Conservation (phyloP, 1,140 invertebrate genomes). For the Psilanteris sp. region DNA sequence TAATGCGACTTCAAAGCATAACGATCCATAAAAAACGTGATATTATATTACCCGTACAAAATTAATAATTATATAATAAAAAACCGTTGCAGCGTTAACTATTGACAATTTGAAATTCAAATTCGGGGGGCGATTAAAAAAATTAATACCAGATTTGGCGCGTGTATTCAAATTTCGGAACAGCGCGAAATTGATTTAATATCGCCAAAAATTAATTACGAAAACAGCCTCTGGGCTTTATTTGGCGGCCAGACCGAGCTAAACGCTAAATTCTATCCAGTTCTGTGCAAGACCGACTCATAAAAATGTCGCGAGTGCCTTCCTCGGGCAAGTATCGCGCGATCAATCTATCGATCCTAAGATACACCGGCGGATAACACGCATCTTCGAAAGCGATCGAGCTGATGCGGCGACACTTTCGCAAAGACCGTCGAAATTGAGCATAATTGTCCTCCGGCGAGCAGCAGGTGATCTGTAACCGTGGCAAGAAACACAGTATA, state of each 20-base stretch:
- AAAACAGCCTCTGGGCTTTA: conserved; percentile 26
- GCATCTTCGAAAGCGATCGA: conserved; percentile 41
- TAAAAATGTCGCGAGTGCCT: conserved; percentile 54
- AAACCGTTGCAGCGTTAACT: conserved; percentile 12
- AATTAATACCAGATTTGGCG: conserved; percentile 24
- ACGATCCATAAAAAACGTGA: no score
- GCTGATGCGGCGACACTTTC: conserved; percentile 71
- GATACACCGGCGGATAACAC: conserved; percentile 36
- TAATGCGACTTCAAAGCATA: no score
- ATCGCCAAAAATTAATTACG: conserved; percentile 31
- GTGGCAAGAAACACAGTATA: conserved; percentile 59
- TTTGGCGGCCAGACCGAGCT: neutral
- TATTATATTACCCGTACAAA: neutral
- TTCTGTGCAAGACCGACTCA: conserved; percentile 23
- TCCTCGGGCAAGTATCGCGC: conserved; percentile 10
- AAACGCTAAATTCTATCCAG: conserved; percentile 7
- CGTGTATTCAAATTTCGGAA: conserved; percentile 26
- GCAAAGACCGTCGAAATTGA: conserved; percentile 70
- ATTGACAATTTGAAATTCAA: conserved; percentile 35
- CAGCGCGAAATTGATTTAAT: conserved; percentile 41
- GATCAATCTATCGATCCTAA: conserved; percentile 39
- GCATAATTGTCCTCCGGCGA: conserved; percentile 69
- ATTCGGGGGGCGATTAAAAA: conserved; percentile 20
- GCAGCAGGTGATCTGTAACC: conserved; percentile 68
- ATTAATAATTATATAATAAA: conserved; percentile 4